Evolutionary conservation across 2,797 vertebrate species (phyloP).

Genomic region (Eulemur albifrons): DNA sequence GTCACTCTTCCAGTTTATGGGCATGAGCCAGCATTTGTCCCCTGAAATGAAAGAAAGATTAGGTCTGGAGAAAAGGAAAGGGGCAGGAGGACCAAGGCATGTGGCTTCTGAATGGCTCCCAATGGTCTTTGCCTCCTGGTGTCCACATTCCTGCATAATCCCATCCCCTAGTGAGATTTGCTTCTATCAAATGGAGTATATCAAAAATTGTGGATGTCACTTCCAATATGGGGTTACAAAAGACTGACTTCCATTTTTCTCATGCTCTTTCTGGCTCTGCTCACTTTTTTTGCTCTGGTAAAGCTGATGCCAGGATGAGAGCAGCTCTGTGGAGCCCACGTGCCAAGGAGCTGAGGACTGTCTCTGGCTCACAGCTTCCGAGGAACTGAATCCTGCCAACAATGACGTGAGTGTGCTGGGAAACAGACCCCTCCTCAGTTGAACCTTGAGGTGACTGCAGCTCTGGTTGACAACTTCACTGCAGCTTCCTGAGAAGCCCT

Average conservation of each 20-base stretch:
- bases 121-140: fast-evolving
- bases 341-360: not conserved
- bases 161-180: not conserved
- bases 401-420: not conserved
- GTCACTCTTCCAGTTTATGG: not conserved
- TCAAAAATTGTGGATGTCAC: not conserved
- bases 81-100: not conserved
- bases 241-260: not conserved
- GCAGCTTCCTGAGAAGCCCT: not conserved
- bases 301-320: not conserved
- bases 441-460: not conserved
- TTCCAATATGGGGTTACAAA: fast-evolving
- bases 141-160: fast-evolving
- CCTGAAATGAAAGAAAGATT: not conserved
- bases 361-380: not conserved
- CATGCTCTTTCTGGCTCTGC: not conserved
- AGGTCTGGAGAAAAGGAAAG: not conserved
- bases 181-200: not conserved
- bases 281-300: not conserved
- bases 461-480: not conserved
- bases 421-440: not conserved
- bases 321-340: fast-evolving
- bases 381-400: not conserved
- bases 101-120: not conserved
- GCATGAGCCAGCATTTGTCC: not conserved